These are phyloP conservation scores for Pomatostomus ruficeps DNA, from an alignment of 2,113 vertebrate species.

Conservation along the genomic window DNA sequence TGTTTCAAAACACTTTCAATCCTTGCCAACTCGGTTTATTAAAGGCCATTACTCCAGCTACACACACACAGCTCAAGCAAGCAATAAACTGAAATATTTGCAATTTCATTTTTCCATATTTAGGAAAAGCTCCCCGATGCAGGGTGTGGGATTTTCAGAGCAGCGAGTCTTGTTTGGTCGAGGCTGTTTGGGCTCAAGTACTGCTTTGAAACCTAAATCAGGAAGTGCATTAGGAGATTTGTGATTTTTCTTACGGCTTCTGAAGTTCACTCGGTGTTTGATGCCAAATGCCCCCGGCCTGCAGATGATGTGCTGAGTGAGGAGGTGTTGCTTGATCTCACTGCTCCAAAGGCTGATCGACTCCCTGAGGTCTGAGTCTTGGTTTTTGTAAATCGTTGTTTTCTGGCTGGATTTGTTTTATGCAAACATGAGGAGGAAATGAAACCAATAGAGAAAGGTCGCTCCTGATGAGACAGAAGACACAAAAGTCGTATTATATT, in stretches of 20 bases:
- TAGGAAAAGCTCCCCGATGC: slow-evolving; percentile 39
- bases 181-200: not conserved
- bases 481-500: not conserved
- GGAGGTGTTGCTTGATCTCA: slow-evolving; percentile 16
- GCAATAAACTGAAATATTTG: slow-evolving; percentile 66
- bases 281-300: not conserved
- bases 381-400: not conserved
- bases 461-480: not conserved
- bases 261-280: slow-evolving; percentile 8
- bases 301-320: not conserved
- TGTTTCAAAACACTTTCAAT: slow-evolving; percentile 61
- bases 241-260: slow-evolving; percentile 29
- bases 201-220: slow-evolving; percentile 56
- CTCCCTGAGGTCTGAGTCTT: not conserved
- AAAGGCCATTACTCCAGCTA: slow-evolving; percentile 59
- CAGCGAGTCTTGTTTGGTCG: not conserved
- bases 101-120: slow-evolving; percentile 30
- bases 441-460: not conserved
- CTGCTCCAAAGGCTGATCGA: not conserved
- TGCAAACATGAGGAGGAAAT: not conserved
- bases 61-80: slow-evolving; percentile 32
- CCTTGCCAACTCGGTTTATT: slow-evolving; percentile 64
- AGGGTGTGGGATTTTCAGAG: slow-evolving; percentile 29
- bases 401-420: not conserved
- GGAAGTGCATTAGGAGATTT: not conserved